These are phyloP conservation scores for Cephalopholis sonnerati DNA, from an alignment of 2,113 vertebrate genomes.

Conservation along the genomic window DNA sequence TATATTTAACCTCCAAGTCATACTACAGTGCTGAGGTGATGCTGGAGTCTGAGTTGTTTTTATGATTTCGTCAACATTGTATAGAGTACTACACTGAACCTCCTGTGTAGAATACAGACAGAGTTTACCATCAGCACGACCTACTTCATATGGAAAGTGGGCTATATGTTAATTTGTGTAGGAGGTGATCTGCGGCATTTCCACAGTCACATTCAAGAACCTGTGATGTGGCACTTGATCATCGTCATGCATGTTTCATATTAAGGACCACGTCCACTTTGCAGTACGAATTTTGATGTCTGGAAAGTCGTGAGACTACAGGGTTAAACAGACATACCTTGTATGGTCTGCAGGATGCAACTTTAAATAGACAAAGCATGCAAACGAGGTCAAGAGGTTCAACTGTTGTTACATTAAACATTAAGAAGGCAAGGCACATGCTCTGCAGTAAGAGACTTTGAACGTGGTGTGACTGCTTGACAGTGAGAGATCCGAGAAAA, in stretches of 20 bases:
- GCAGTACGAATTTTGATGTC: background rate
- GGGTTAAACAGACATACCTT: background rate
- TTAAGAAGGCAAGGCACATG: background rate
- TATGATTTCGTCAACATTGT: constrained; percentile 7
- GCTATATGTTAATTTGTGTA: constrained; percentile 32
- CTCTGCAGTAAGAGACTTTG: background rate
- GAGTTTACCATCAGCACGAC: constrained; percentile 20
- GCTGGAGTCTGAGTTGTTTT: background rate
- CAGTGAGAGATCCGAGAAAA: background rate
- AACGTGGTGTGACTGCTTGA: background rate
- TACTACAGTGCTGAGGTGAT: background rate
- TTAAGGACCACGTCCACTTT: background rate
- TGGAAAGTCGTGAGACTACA: background rate
- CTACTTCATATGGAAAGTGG: constrained; percentile 22
- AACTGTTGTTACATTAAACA: background rate
- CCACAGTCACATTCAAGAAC: background rate
- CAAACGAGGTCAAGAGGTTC: background rate
- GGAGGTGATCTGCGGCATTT: constrained; percentile 1
- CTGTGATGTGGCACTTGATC: background rate
- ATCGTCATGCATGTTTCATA: background rate
- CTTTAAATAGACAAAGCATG: background rate
- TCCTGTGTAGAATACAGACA: background rate
- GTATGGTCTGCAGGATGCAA: background rate
- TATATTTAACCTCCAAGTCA: background rate
- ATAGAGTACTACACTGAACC: background rate